Evolutionary conservation across 1,140 invertebrate genomes (phyloP).

Genomic region (Pseudomyrmex flavicornis): DNA sequence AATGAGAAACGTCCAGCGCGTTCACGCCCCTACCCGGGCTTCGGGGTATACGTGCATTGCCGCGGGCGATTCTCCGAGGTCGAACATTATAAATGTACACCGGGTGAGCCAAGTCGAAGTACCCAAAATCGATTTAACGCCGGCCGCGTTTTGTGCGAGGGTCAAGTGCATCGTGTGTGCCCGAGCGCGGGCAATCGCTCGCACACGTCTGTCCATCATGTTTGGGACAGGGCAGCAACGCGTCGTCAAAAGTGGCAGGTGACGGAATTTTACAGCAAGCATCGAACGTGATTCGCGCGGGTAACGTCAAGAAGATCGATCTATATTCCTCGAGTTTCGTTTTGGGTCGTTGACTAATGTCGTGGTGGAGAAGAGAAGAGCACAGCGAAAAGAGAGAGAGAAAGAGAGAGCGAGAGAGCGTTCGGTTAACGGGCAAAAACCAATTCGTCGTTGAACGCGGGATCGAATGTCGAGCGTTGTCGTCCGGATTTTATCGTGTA

Average conservation of each 20-base stretch:
- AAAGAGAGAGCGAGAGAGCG: slow-evolving; percentile 31
- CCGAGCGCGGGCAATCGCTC: neutral
- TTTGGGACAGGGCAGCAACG: neutral
- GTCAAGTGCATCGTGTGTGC: slow-evolving; percentile 65
- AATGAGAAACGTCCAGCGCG: slow-evolving; percentile 69
- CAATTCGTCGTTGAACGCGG: slow-evolving; percentile 69
- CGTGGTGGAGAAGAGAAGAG: slow-evolving; percentile 1
- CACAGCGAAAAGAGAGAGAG: neutral
- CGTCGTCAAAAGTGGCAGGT: slow-evolving; percentile 19
- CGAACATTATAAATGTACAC: slow-evolving; percentile 72
- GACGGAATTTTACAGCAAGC: slow-evolving; percentile 42
- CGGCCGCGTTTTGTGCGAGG: slow-evolving; percentile 56
- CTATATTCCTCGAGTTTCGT: slow-evolving; percentile 68
- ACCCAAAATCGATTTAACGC: slow-evolving; percentile 68
- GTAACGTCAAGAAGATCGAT: slow-evolving; percentile 68
- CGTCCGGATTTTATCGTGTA: slow-evolving; percentile 65
- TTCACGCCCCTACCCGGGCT: slow-evolving; percentile 67
- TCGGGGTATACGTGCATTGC: slow-evolving; percentile 69
- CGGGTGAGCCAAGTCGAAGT: slow-evolving; percentile 66
- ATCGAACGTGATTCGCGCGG: slow-evolving; percentile 50
- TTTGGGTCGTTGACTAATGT: slow-evolving; percentile 67
- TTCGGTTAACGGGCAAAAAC: slow-evolving; percentile 73
- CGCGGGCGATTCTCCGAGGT: slow-evolving; percentile 61
- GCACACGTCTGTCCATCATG: neutral
- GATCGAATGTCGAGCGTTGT: slow-evolving; percentile 70